These are phyloP conservation scores for Hyphantria cunea DNA, from an alignment of 1,140 invertebrate genomes.

Conservation along the genomic window DNA sequence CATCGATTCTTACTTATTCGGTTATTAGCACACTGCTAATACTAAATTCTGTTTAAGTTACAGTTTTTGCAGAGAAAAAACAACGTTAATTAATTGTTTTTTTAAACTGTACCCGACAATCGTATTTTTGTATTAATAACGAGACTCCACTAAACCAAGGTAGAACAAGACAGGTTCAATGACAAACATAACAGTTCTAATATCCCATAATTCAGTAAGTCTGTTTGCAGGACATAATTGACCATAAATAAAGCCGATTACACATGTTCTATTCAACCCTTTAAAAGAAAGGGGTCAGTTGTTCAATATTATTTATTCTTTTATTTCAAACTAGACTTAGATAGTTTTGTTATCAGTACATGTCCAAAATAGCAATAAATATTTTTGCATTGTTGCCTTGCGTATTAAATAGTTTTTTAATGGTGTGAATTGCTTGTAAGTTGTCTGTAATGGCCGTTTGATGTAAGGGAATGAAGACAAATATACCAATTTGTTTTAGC, in stretches of 20 bases:
- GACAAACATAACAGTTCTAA: constrained; percentile 53
- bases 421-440: constrained; percentile 7
- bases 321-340: constrained; percentile 21
- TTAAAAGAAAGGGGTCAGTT: constrained; percentile 41
- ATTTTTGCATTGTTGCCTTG: constrained; percentile 16
- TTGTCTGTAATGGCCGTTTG: constrained; percentile 8
- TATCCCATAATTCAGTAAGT: constrained; percentile 47
- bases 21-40: too few species aligned
- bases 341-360: constrained; percentile 5
- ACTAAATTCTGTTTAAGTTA: too few species aligned
- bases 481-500: background rate
- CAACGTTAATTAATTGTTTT: too few species aligned
- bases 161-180: constrained; percentile 45
- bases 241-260: constrained; percentile 76
- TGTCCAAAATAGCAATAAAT: constrained; percentile 22
- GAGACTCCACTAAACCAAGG: constrained; percentile 35
- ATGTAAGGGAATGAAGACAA: background rate
- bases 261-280: constrained; percentile 65
- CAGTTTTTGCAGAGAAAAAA: too few species aligned
- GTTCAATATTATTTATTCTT: constrained; percentile 15
- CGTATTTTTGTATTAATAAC: too few species aligned
- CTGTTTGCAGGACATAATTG: constrained; percentile 68
- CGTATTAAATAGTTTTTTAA: constrained; percentile 5
- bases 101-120: too few species aligned
- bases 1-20: too few species aligned